phyloP scores from a whole-genome alignment of 2,113 vertebrate genomes.

The Enhydra lutris region DNA sequence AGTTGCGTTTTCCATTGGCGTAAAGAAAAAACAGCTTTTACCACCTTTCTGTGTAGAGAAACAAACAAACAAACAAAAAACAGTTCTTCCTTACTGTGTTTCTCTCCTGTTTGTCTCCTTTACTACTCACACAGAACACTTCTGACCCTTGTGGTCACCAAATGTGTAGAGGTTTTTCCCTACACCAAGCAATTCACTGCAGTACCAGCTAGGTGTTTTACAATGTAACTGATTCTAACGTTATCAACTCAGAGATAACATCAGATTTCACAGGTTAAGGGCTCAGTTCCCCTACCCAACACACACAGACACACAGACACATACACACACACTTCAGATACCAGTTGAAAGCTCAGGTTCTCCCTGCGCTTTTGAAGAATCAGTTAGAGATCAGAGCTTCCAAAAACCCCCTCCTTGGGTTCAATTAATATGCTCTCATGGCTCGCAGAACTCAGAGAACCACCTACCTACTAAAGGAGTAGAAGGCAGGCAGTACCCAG shows the following conservation, averaged over 20 bases:
- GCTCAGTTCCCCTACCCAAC: neutral
- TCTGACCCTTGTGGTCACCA: neutral
- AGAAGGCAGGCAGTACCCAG: neutral
- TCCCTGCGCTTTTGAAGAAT: neutral
- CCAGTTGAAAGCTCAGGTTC: neutral
- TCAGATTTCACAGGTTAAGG: neutral
- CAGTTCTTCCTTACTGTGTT: neutral
- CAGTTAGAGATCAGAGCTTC: neutral
- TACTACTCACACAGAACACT: neutral
- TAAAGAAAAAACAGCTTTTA: neutral
- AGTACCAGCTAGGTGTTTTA: neutral
- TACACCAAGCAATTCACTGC: neutral
- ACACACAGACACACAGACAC: neutral
- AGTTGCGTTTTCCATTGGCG: neutral
- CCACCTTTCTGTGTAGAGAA: too few relatives aligned
- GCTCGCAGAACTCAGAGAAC: neutral
- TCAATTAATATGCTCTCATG: neutral
- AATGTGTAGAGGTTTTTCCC: neutral
- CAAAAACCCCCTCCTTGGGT: neutral
- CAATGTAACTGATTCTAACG: neutral
- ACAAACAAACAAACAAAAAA: neutral
- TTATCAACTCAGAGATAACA: neutral
- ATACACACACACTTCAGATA: neutral
- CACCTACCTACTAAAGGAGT: neutral
- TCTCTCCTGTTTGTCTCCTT: neutral